Base-by-base conservation (phyloP, 2,888 invertebrate species). In the Agapostemon virescens region DNA sequence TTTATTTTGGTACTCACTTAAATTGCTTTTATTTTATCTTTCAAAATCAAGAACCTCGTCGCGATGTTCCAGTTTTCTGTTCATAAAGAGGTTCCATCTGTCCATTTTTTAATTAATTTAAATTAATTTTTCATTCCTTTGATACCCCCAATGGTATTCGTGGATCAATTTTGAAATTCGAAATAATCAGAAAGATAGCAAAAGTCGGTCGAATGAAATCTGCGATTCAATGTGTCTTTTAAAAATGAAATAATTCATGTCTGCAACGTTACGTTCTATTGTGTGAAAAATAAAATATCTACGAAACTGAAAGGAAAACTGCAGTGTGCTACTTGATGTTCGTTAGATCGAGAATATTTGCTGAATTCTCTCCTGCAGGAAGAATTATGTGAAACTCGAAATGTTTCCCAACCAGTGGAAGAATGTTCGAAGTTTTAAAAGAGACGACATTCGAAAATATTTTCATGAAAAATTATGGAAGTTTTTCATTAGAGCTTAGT, bases 401-500 rank as follows among this genome's bases (percentile, higher is more conserved):
- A 17, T 17, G 2, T 17, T 55, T 11, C n/a, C 49, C n/a, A 13
- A 17, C 17, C 6, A 26, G 17, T 55, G 55, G 17, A 7, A 55
- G 17, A 55, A 55, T n/a, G 55, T 17, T 17, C 2, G 1, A 17
- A 30, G 55, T 55, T 30, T 30, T 7, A 13, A 26, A 55, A 17
- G 55, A 55, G 23, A 26, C 55, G 55, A 55, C 55, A 26, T 55
- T 26, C 23, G 26, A 26, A 17, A 55, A 17, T 55, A 55, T 55
- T 30, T 55, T 30, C 30, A 55, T 55, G 55, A 55, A 55, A 55
- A 55, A 55, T 55, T 26, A 17, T 6, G 17, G 7, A 55, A 55
- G 55, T 55, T 55, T 55, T 55, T 55, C 55, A 55, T 55, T 55
- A 55, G 55, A 26, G 55, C 55, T 55, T 55, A 55, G 30, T 55